These are phyloP conservation scores for Eclectus roratus DNA, from an alignment of 2,113 vertebrate species.

Conservation along the genomic window DNA sequence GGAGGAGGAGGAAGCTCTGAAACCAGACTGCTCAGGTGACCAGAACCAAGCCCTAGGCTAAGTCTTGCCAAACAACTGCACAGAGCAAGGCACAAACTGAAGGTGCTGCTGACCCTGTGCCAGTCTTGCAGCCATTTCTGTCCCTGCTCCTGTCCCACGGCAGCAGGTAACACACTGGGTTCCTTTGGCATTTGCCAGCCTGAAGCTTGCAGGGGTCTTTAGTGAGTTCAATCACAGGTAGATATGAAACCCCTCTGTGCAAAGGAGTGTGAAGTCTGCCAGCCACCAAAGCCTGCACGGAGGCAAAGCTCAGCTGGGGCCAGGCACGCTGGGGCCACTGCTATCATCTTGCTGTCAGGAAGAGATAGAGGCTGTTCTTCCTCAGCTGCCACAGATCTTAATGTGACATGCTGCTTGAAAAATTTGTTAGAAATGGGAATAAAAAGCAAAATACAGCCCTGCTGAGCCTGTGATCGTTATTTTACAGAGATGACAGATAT, in stretches of 20 bases:
- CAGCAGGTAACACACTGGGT: too few species aligned
- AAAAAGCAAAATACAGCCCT: conserved; percentile 11
- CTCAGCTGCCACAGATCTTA: neutral
- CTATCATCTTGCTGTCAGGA: neutral
- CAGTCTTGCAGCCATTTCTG: fast-evolving
- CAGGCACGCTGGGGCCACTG: fast-evolving
- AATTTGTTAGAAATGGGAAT: neutral
- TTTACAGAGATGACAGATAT: neutral
- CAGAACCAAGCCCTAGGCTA: neutral
- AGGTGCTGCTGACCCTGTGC: neutral
- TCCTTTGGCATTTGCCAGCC: fast-evolving
- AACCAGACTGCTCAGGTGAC: neutral
- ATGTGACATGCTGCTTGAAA: neutral
- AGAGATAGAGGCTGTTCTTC: neutral
- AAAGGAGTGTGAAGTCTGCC: neutral
- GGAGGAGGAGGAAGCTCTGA: neutral
- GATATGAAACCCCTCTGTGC: fast-evolving
- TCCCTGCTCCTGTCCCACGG: too few species aligned
- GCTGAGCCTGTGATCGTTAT: neutral
- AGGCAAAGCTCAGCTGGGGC: neutral
- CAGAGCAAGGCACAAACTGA: neutral
- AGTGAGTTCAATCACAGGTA: neutral
- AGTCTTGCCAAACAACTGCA: neutral
- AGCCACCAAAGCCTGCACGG: fast-evolving
- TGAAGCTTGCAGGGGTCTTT: neutral